phyloP scores from a whole-genome alignment of 2,888 invertebrate genomes.

The Drosophila cyrtoloma region DNA sequence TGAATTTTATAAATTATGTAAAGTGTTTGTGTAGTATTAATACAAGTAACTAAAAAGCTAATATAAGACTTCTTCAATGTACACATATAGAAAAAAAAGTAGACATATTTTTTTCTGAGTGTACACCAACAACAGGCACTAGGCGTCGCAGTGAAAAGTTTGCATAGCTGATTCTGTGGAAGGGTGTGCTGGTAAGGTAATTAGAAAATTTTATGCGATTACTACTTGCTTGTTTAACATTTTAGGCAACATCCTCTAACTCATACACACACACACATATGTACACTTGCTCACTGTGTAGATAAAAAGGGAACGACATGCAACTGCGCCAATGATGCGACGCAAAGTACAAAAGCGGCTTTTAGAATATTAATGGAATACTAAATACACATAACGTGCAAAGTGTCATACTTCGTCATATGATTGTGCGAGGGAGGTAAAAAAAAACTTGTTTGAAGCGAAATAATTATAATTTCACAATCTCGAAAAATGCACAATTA shows the following conservation, averaged over 20 bases:
- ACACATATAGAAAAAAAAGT: not conserved
- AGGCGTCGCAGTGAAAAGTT: conserved; percentile 36
- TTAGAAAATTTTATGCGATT: conserved; percentile 82
- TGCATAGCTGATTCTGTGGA: conserved; percentile 13
- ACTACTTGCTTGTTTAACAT: conserved; percentile 62
- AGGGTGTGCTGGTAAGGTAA: conserved; percentile 66
- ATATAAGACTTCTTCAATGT: not conserved
- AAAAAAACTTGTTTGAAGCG: conserved; percentile 11
- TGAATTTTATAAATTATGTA: not conserved
- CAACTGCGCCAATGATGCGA: conserved; percentile 68
- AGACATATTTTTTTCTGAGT: not conserved
- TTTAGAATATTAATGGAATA: conserved; percentile 83
- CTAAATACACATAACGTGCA: conserved; percentile 69
- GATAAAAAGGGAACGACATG: conserved; percentile 46
- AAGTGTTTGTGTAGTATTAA: not conserved
- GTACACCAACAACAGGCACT: conserved; percentile 4
- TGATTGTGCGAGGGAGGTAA: conserved; percentile 6
- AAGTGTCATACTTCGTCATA: conserved; percentile 33
- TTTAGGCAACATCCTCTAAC: conserved; percentile 42
- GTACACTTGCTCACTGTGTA: conserved; percentile 19
- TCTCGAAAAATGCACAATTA: not conserved
- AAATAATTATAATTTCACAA: not conserved
- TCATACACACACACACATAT: conserved; percentile 24
- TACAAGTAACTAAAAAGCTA: not conserved
- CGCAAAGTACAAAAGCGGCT: conserved; percentile 79